Conservation (phyloP, 2,113 vertebrate genomes). For the Muscicapa adusta region DNA sequence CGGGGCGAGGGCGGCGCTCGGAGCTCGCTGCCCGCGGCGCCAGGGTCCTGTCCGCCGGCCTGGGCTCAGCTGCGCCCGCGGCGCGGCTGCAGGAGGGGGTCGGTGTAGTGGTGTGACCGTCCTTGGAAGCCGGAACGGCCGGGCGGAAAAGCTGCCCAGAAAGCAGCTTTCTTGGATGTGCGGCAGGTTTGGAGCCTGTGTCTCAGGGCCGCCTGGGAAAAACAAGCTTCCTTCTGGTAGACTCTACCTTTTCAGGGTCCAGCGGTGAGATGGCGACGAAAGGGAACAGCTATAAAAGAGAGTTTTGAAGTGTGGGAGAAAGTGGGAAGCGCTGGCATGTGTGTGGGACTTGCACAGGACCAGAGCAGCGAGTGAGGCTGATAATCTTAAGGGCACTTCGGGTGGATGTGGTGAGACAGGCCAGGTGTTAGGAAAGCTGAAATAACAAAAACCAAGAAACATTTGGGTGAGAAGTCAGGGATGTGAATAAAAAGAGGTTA, state of each 20-base stretch:
- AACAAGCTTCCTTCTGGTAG: background rate
- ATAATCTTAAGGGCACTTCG: rapidly evolving
- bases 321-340: rapidly evolving
- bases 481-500: background rate
- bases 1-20: rapidly evolving
- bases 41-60: background rate
- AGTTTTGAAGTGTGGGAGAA: background rate
- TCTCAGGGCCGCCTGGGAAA: background rate
- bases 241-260: background rate
- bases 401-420: background rate
- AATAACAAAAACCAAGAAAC: background rate
- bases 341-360: background rate
- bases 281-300: background rate
- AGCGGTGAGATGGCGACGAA: background rate
- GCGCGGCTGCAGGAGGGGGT: too few relatives aligned
- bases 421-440: background rate
- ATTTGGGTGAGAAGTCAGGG: background rate
- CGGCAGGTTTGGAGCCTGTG: background rate
- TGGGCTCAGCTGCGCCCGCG: background rate
- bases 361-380: background rate
- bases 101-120: background rate
- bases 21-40: background rate
- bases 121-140: background rate
- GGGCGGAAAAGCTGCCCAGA: background rate
- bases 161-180: rapidly evolving